Conservation (phyloP, 2,113 vertebrate species). For the Myotis davidii region DNA sequence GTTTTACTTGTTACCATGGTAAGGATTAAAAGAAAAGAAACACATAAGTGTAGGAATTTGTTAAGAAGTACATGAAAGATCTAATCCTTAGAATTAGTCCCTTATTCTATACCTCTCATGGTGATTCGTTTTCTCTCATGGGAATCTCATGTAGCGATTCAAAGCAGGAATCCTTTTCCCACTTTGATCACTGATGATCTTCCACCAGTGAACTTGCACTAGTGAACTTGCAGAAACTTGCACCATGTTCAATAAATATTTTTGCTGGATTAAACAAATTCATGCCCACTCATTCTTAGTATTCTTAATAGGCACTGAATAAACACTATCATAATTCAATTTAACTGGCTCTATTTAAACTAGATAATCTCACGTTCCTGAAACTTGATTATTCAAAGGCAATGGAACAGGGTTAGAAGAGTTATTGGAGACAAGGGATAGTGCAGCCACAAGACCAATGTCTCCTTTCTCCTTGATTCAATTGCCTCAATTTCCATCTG, state of each 20-base stretch:
- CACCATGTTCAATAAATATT: neutral
- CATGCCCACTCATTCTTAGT: neutral
- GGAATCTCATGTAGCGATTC: neutral
- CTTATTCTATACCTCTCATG: neutral
- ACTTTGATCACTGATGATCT: neutral
- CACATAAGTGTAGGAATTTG: neutral
- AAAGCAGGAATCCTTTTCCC: neutral
- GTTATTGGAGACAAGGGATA: neutral
- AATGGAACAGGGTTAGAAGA: neutral
- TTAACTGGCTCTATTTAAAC: neutral
- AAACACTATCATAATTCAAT: conserved; percentile 34
- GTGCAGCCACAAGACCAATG: conserved; percentile 4
- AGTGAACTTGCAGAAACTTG: neutral
- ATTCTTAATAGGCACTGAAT: neutral
- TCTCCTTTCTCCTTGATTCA: conserved; percentile 55
- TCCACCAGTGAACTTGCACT: neutral
- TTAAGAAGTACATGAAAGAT: neutral
- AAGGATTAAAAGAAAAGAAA: neutral
- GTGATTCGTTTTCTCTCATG: neutral
- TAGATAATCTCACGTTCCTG: neutral
- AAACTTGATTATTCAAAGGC: neutral
- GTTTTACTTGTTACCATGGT: neutral
- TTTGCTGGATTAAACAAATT: neutral
- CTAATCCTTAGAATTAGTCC: neutral
- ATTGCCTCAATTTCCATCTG: conserved; percentile 48